Conservation (phyloP, 2,888 invertebrate genomes). For the Chymomyza caudatula region DNA sequence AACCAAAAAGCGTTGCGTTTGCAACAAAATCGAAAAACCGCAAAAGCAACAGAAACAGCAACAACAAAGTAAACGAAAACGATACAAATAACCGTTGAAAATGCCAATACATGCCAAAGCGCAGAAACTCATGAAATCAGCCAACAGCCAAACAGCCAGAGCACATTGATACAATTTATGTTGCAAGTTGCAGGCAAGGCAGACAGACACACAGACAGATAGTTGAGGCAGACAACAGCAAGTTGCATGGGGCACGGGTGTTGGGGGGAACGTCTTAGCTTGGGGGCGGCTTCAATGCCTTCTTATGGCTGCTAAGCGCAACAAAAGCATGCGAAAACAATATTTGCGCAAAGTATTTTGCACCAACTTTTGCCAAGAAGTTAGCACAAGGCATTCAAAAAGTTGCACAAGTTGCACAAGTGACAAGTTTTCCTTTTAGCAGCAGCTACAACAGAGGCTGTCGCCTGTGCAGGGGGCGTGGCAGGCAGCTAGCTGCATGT, state of each 20-base stretch:
- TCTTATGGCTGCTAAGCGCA: slow-evolving; percentile 55
- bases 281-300: not conserved
- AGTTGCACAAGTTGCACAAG: slow-evolving; percentile 56
- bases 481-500: slow-evolving; percentile 5
- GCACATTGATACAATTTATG: slow-evolving; percentile 65
- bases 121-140: slow-evolving; percentile 50
- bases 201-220: not conserved
- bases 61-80: slow-evolving; percentile 67
- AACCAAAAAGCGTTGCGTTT: slow-evolving; percentile 36
- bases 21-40: slow-evolving; percentile 45
- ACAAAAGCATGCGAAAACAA: slow-evolving; percentile 68
- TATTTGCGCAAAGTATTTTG: slow-evolving; percentile 68
- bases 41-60: slow-evolving; percentile 26
- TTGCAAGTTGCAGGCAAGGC: slow-evolving; percentile 25
- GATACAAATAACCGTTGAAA: slow-evolving; percentile 67
- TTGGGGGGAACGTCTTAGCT: not conserved
- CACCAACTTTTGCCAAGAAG: slow-evolving; percentile 67
- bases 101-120: slow-evolving; percentile 63
- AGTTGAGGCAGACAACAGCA: not conserved
- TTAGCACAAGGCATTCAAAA: slow-evolving; percentile 65
- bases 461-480: not conserved
- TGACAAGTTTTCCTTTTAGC: slow-evolving; percentile 50
- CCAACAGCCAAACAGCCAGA: slow-evolving; percentile 35
- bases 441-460: not conserved
- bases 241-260: not conserved